These are phyloP conservation scores for Andrena chrysosceles DNA, from an alignment of 2,888 invertebrate genomes.

Conservation along the genomic window DNA sequence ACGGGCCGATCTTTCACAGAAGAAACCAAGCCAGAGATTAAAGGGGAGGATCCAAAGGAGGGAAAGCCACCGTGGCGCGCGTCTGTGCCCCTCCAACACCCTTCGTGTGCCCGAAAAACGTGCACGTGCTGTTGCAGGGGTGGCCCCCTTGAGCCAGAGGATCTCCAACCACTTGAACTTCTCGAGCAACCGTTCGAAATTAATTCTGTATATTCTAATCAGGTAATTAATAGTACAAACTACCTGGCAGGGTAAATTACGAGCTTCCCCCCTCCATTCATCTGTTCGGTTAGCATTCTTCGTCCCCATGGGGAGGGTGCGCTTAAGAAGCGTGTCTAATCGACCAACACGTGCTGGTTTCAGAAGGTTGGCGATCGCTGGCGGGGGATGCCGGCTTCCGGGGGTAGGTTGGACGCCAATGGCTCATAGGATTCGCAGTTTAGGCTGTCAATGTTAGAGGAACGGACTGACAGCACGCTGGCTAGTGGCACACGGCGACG, in stretches of 20 bases:
- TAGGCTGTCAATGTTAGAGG: conserved; percentile 67
- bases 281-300: background rate
- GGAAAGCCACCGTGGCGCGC: conserved; percentile 30
- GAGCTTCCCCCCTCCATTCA: background rate
- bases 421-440: conserved; percentile 60
- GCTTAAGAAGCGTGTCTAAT: background rate
- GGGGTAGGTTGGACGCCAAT: conserved; percentile 48
- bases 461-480: conserved; percentile 51
- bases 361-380: conserved; percentile 34
- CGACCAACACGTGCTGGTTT: conserved; percentile 7
- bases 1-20: conserved; percentile 38
- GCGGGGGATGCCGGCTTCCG: conserved; percentile 54
- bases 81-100: conserved; percentile 21
- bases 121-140: conserved; percentile 58
- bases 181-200: conserved; percentile 21
- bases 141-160: conserved; percentile 17
- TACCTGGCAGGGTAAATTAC: background rate
- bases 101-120: conserved; percentile 41
- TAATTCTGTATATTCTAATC: conserved; percentile 23
- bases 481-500: conserved; percentile 57
- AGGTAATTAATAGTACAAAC: conserved; percentile 20
- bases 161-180: conserved; percentile 31
- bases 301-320: background rate
- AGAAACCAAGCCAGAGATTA: conserved; percentile 47
- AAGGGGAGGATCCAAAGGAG: conserved; percentile 47